These are phyloP conservation scores for Aphidius gifuensis DNA, from an alignment of 1,140 invertebrate species.

Conservation along the genomic window DNA sequence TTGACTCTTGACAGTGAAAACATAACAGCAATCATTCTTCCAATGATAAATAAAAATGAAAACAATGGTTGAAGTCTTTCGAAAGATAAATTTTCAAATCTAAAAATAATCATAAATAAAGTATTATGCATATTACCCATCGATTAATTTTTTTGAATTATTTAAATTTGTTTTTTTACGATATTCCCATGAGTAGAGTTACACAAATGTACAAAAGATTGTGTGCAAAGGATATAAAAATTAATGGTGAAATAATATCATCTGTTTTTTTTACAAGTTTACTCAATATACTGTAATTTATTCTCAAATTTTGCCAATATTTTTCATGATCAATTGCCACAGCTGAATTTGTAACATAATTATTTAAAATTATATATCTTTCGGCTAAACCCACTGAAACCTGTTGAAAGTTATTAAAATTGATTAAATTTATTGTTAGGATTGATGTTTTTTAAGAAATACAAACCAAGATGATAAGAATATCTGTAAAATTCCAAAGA, in stretches of 20 bases:
- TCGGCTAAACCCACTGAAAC: constrained; percentile 46
- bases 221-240: constrained; percentile 65
- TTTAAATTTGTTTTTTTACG: constrained; percentile 52
- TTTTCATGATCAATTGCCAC: constrained; percentile 25
- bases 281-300: constrained; percentile 60
- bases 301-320: constrained; percentile 58
- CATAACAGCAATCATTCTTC: constrained; percentile 59
- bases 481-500: constrained; percentile 66
- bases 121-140: constrained; percentile 2
- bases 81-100: constrained; percentile 28
- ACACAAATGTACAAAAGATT: constrained; percentile 73
- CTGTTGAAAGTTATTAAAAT: too few species aligned
- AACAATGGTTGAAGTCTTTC: constrained; percentile 60
- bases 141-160: too few species aligned
- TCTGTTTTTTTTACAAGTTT: constrained; percentile 59
- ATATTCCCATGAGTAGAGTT: constrained; percentile 68
- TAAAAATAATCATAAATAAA: constrained; percentile 22
- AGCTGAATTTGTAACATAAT: constrained; percentile 27
- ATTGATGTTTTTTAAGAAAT: too few species aligned
- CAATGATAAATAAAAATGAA: constrained; percentile 61
- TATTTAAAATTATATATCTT: constrained; percentile 45
- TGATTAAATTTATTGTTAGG: too few species aligned
- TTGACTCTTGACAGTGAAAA: constrained; percentile 62
- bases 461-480: constrained; percentile 54
- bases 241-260: constrained; percentile 57